These are phyloP conservation scores for Peromyscus eremicus DNA, from an alignment of 2,797 vertebrate genomes.

Conservation along the genomic window DNA sequence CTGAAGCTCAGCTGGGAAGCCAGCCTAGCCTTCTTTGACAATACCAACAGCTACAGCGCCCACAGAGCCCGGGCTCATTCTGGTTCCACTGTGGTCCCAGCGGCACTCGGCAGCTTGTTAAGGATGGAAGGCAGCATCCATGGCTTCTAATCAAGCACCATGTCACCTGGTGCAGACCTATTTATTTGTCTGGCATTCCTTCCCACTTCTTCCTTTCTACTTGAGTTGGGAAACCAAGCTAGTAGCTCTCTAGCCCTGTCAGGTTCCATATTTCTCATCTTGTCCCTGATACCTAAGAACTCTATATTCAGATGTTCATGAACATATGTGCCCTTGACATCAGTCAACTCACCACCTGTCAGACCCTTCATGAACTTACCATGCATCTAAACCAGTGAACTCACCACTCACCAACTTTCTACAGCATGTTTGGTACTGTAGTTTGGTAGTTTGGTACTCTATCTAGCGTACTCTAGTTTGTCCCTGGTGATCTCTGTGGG, in stretches of 20 bases:
- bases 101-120: background rate
- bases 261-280: background rate
- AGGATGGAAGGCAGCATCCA: background rate
- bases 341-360: background rate
- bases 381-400: background rate
- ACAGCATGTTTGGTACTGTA: background rate
- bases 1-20: slow-evolving; percentile 25
- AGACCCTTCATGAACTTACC: background rate
- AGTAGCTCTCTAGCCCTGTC: background rate
- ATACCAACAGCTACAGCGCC: slow-evolving; percentile 28
- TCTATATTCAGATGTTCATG: background rate
- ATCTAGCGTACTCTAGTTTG: background rate
- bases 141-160: background rate
- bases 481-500: background rate
- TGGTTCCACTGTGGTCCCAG: background rate
- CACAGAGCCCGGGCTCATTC: background rate
- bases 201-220: background rate
- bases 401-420: background rate
- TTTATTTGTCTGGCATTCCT: background rate
- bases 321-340: background rate
- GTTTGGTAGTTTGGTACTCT: no score
- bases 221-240: background rate
- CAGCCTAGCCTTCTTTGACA: slow-evolving; percentile 19
- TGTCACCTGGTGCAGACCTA: background rate
- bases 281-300: background rate